Conservation (phyloP, 2,888 invertebrate genomes). For the Aspidiotus destructor region DNA sequence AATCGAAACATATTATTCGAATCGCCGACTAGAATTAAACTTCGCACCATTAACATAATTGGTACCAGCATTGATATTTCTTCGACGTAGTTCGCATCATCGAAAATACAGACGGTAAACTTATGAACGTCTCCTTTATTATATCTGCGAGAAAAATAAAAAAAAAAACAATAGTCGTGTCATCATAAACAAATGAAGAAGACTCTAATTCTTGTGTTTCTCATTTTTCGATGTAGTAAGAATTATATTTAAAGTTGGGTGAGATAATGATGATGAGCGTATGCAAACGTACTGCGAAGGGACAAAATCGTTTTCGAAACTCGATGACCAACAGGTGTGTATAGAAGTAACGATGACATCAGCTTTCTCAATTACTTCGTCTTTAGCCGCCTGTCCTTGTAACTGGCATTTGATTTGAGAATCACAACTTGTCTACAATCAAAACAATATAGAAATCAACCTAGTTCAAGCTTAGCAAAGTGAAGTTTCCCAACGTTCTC, state of each 20-base stretch:
- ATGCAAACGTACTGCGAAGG: conserved; percentile 11
- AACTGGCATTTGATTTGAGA: background rate
- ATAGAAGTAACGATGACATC: conserved; percentile 1
- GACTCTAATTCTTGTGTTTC: too few species aligned
- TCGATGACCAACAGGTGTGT: conserved; percentile 5
- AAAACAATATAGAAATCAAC: background rate
- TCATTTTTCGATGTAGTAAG: background rate
- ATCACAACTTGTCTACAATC: background rate
- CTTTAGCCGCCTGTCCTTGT: conserved; percentile 8
- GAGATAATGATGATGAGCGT: background rate
- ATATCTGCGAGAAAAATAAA: background rate
- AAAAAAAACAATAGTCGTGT: background rate
- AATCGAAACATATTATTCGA: background rate
- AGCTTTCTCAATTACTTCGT: conserved; percentile 2
- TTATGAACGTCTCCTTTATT: conserved; percentile 17
- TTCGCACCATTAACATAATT: conserved; percentile 6
- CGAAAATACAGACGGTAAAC: conserved; percentile 19
- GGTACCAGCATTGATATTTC: conserved; percentile 16
- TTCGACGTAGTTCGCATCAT: conserved; percentile 17
- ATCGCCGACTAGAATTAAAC: conserved; percentile 14
- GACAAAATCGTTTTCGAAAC: conserved; percentile 19
- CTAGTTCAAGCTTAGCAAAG: background rate
- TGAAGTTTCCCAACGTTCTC: background rate
- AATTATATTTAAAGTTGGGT: too few species aligned
- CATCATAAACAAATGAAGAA: too few species aligned